Evolutionary conservation across 2,888 invertebrate species (phyloP), one percentile per base, ranked within the genome.

Genomic region (Campaea margaritaria): DNA sequence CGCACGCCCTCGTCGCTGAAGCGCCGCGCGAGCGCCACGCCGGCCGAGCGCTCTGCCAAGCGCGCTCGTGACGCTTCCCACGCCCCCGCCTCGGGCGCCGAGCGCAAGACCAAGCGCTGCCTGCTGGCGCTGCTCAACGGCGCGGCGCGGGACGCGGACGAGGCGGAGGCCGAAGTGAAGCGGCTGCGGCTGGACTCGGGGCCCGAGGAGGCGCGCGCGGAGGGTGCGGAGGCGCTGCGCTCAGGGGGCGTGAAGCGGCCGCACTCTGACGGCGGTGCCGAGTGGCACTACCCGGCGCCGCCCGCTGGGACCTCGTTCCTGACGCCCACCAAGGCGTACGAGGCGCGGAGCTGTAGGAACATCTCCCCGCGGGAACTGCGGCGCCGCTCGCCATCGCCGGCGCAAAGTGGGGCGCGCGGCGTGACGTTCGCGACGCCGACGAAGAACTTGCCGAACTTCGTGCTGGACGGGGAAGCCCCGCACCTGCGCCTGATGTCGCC

Each of bases 401-500:
- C 78, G 12, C 68, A 69, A 14, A 81, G 0, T 81, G 85, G 0
- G 0, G 67, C 78, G 0, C 74, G 83, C 41, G 65, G 81, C 67
- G 62, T 83, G 65, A 64, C 84, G 68, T 76, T 84, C 61, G 63
- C 74, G 47, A 94, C 96, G 0, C 96, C 96, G 0, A 96, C 96
- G 0, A 91, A 93, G 13, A 95, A 96, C 79, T 82, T 97, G 62
- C 97, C 97, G 0, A 95, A 97, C 86, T 97, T 93, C 73, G 96
- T 96, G 0, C 69, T 95, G 12, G 95, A 95, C 70, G 97, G 97
- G 0, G 95, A 95, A 38, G 96, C 96, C 0, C 97, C 97, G 0
- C 96, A 96, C 80, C 79, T 96, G 51, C 86, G 94, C 39, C 90
- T 94, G 48, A 94, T 94, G 92, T 96, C 96, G 0, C 96, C 96